Percentiles rank a stretch among this genome's conserved stretches.
Evolutionary conservation across 1,140 invertebrate genomes (phyloP).

Genomic region (Chironomus tepperi): DNA sequence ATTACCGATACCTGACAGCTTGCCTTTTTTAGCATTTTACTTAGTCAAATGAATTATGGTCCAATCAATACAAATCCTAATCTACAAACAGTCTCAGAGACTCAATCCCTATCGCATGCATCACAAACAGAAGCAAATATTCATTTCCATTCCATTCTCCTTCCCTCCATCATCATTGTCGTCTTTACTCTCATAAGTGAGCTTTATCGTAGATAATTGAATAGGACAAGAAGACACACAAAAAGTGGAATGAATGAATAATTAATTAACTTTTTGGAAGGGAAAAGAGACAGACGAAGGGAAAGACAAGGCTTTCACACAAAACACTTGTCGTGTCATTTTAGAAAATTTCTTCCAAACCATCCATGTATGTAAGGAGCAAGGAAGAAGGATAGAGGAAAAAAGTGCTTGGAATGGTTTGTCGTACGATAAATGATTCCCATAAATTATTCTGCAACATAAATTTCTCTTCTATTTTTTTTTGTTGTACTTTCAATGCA

Average conservation of each 20-base stretch:
- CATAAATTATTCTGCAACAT: conserved; percentile 9
- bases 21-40: no score
- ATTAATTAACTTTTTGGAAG: not conserved
- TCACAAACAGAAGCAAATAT: no score
- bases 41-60: no score
- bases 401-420: not conserved
- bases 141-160: not conserved
- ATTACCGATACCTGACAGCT: no score
- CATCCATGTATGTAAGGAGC: not conserved
- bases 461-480: not conserved
- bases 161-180: not conserved
- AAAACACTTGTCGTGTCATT: not conserved
- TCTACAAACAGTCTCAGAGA: no score
- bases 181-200: not conserved
- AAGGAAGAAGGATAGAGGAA: no score
- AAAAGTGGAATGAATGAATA: conserved; percentile 8
- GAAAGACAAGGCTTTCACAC: not conserved
- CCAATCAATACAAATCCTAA: no score
- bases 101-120: no score
- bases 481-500: not conserved
- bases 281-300: not conserved
- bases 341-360: not conserved
- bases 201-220: not conserved
- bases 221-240: not conserved
- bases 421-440: conserved; percentile 2